Conservation (phyloP, 2,113 vertebrate genomes). For the Falco punctatus region DNA sequence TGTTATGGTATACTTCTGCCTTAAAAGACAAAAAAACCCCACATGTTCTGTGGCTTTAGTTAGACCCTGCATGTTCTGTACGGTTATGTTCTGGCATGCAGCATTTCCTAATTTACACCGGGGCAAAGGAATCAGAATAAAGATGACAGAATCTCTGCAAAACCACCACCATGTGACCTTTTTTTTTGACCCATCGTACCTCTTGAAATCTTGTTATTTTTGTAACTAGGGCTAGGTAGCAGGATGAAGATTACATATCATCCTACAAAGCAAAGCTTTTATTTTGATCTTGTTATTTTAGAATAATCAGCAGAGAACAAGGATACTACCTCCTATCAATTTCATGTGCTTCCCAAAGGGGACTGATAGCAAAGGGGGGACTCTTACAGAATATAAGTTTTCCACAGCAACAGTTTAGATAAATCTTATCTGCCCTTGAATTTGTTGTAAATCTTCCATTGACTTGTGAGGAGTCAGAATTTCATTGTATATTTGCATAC, state of each 20-base stretch:
- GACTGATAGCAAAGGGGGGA: not conserved
- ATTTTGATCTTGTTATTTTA: constrained; percentile 42
- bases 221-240: not conserved
- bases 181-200: not conserved
- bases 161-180: not conserved
- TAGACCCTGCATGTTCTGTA: not conserved
- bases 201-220: not conserved
- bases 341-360: not conserved
- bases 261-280: not conserved
- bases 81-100: not conserved
- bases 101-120: not conserved
- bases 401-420: not conserved
- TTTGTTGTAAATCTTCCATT: not conserved
- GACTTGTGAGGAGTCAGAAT: not conserved
- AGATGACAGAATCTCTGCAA: not conserved
- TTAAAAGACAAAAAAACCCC: not conserved
- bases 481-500: accelerated
- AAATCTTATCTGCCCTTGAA: not conserved
- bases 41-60: not conserved
- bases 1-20: not conserved
- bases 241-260: not conserved
- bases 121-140: not conserved
- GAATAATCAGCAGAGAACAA: constrained; percentile 21
- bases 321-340: not conserved
- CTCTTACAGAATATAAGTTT: not conserved